A percentile compares a stretch with the other conserved stretches of the same genome.
Conservation (phyloP, 2,113 vertebrate species). For the Vulpes vulpes region DNA sequence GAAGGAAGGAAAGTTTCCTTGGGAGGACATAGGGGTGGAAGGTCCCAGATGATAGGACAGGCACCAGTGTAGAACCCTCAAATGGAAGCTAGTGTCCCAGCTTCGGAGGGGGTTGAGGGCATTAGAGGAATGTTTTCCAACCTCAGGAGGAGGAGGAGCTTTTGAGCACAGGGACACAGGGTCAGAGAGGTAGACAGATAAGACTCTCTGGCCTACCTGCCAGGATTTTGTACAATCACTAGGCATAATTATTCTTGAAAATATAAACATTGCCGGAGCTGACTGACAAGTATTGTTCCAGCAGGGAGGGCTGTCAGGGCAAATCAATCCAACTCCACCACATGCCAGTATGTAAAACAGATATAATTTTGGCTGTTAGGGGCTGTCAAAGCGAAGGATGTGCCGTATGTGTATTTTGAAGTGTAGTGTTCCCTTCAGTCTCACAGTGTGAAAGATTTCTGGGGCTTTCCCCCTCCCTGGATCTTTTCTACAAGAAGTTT, state of each 20-base stretch:
- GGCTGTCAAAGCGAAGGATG: constrained; percentile 81
- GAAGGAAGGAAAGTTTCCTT: not conserved
- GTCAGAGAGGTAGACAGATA: not conserved
- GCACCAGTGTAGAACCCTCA: not conserved
- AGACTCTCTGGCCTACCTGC: constrained; percentile 73
- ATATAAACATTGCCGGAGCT: constrained; percentile 64
- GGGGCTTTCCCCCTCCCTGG: constrained; percentile 29
- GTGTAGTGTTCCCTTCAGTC: constrained; percentile 73
- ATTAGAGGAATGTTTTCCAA: not conserved
- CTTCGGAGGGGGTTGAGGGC: not conserved
- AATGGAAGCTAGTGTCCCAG: not conserved
- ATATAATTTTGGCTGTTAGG: constrained; percentile 82
- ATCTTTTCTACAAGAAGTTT: constrained; percentile 63
- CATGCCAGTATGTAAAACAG: constrained; percentile 79
- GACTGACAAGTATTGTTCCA: constrained; percentile 75
- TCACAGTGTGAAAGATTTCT: constrained; percentile 78
- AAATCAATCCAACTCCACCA: constrained; percentile 77
- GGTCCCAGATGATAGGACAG: not conserved
- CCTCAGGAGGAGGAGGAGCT: not conserved
- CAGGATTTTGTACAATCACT: constrained; percentile 64
- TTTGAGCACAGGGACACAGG: not conserved
- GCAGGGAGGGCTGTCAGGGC: constrained; percentile 68
- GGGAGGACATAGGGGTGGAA: not conserved
- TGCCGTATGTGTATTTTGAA: constrained; percentile 81
- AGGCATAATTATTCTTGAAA: constrained; percentile 76